phyloP scores from a whole-genome alignment of 1,140 invertebrate species.

The Camponotus floridanus region DNA sequence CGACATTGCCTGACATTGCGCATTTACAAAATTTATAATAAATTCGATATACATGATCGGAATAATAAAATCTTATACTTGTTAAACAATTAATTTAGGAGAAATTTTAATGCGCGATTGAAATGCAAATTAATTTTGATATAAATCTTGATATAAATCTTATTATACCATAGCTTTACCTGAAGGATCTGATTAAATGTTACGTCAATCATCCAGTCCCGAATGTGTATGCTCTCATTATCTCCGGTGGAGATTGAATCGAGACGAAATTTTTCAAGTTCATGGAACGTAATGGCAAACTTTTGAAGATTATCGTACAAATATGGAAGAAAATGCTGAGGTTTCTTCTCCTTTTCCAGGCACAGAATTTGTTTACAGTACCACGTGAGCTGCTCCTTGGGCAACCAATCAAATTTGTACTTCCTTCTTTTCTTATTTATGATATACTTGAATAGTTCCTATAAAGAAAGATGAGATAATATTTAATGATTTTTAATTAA shows the following conservation, averaged over 20 bases:
- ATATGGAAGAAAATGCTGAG: slow-evolving; percentile 80
- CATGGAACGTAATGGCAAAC: slow-evolving; percentile 84
- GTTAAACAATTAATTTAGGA: slow-evolving; percentile 21
- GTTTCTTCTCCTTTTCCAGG: slow-evolving; percentile 83
- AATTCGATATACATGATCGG: neutral
- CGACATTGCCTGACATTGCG: neutral
- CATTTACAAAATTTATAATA: neutral
- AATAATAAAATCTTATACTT: slow-evolving; percentile 15
- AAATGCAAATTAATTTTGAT: slow-evolving; percentile 7
- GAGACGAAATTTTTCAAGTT: slow-evolving; percentile 77
- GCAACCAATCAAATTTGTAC: slow-evolving; percentile 84
- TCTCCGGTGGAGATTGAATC: slow-evolving; percentile 78
- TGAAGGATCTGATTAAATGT: slow-evolving; percentile 82
- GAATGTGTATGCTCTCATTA: slow-evolving; percentile 74
- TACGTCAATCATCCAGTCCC: slow-evolving; percentile 80
- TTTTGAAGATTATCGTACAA: slow-evolving; percentile 84
- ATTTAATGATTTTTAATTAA: slow-evolving; percentile 64
- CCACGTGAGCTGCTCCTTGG: slow-evolving; percentile 83
- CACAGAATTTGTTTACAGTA: slow-evolving; percentile 82
- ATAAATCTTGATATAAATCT: slow-evolving; percentile 15
- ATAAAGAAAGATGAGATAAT: slow-evolving; percentile 73
- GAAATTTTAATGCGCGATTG: neutral
- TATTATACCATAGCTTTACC: slow-evolving; percentile 70
- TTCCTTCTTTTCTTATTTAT: slow-evolving; percentile 73
- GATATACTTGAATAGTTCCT: slow-evolving; percentile 82